These are phyloP conservation scores for Mystacides longicornis DNA, from an alignment of 2,888 invertebrate species.

Conservation along the genomic window DNA sequence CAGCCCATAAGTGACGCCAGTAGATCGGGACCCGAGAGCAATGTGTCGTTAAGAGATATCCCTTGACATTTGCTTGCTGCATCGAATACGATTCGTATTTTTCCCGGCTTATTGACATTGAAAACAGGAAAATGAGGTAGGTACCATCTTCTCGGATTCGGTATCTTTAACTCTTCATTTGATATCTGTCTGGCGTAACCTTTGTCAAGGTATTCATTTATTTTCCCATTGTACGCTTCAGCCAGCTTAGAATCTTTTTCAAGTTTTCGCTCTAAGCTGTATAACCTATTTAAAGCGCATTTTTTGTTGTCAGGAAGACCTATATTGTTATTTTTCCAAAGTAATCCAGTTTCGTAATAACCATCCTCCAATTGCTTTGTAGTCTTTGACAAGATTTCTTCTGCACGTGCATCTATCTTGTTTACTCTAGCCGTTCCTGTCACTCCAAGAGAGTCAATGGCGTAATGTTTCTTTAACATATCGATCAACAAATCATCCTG, in stretches of 20 bases:
- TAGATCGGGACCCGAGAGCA: slow-evolving; percentile 29
- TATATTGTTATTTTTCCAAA: background rate
- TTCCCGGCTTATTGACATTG: slow-evolving; percentile 28
- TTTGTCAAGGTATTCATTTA: background rate
- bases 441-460: background rate
- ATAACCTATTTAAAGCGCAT: background rate
- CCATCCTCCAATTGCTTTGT: background rate
- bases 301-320: background rate
- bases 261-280: background rate
- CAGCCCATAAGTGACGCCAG: slow-evolving; percentile 28
- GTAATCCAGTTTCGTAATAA: background rate
- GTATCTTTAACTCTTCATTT: no score
- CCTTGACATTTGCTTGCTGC: slow-evolving; percentile 28
- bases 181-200: background rate
- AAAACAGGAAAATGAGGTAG: slow-evolving; percentile 24
- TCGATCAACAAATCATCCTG: no score
- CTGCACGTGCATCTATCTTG: background rate
- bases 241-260: no score
- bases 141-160: slow-evolving; percentile 12
- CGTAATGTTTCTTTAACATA: no score
- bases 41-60: slow-evolving; percentile 27
- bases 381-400: background rate
- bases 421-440: background rate
- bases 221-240: background rate
- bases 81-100: slow-evolving; percentile 30